Evolutionary conservation across 2,797 vertebrate genomes (phyloP).

Genomic region (Hoplostethus atlanticus): DNA sequence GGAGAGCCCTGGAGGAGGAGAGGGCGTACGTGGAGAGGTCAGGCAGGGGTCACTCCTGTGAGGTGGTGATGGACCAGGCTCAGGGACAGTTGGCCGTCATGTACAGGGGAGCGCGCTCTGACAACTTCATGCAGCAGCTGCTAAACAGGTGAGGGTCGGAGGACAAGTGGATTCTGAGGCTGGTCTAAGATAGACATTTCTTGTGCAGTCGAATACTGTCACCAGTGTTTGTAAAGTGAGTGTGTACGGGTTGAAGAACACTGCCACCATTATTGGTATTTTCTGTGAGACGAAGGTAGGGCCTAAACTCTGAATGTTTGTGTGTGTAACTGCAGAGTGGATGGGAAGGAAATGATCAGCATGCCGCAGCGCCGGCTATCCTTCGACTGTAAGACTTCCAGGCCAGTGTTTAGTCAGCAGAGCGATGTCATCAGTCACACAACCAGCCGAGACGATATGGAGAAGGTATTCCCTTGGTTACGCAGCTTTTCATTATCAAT

Average conservation of each 20-base stretch:
- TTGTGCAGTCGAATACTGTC: no score
- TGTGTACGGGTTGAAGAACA: no score
- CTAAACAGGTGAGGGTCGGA: slow-evolving; percentile 89
- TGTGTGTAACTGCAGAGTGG: slow-evolving; percentile 85
- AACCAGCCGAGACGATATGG: slow-evolving; percentile 82
- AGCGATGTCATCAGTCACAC: slow-evolving; percentile 88
- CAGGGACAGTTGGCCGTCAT: slow-evolving; percentile 91
- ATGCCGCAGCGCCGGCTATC: slow-evolving; percentile 87
- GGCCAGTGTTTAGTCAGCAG: slow-evolving; percentile 84
- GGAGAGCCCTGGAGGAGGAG: slow-evolving; percentile 94
- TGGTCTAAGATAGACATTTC: background rate
- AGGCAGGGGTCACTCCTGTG: slow-evolving; percentile 80
- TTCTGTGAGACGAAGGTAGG: background rate
- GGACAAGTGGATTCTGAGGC: background rate
- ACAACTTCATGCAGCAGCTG: slow-evolving; percentile 98
- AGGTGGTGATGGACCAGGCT: slow-evolving; percentile 87
- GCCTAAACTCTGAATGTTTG: background rate
- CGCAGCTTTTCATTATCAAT: background rate
- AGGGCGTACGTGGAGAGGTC: slow-evolving; percentile 92
- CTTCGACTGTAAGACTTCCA: slow-evolving; percentile 85
- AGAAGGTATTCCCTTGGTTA: slow-evolving; percentile 59
- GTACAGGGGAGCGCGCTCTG: slow-evolving; percentile 92
- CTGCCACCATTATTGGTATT: background rate
- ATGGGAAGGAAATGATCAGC: slow-evolving; percentile 91
- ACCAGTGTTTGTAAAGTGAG: no score